Evolutionary conservation across 2,113 vertebrate genomes (phyloP), one percentile per base, ranked within the genome.

Genomic region (Oceanites oceanicus): DNA sequence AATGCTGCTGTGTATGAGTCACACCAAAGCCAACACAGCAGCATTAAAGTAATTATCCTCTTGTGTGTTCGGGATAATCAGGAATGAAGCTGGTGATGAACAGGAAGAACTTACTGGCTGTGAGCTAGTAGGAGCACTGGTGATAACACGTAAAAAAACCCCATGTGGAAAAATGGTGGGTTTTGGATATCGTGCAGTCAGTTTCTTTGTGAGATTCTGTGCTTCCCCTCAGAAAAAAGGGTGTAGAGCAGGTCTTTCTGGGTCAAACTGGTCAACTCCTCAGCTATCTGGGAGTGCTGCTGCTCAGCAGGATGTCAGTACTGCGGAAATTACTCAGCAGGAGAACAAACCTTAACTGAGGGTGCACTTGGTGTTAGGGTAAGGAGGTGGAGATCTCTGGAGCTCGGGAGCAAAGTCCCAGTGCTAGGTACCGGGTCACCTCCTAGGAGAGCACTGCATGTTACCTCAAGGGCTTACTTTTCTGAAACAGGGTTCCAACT

Each of bases 171-270:
- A 53, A 90, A 47, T 0, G 3, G 9, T 62, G 38, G 88, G 83
- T 76, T 36, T 30, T 66, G n/a, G 18, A 22, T 61, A 38, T 63
- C 0, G 0, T 67, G 58, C 50, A 73, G 34, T 34, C 0, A 0
- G 49, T n/a, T 79, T 55, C 47, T 76, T 47, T 50, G 50, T 40
- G 65, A 38, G 81, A 45, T 67, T 84, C 38, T 38, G 20, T 26
- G 17, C 23, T 62, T 76, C 9, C 50, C 34, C 22, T 84, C 18
- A 19, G 47, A n/a, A 47, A n/a, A 53, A 61, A 62, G 30, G 32
- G 3, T 42, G 22, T 49, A 25, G 49, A 73, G 42, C 30, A 53
- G 49, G 32, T 85, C 25, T 63, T 9, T 18, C 30, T 25, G 38
- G 11, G 19, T 55, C 27, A 47, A 19, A 30, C 2, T 1, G 7